Evolutionary conservation across 2,113 vertebrate species (phyloP), one percentile per base, ranked within the genome.

Genomic region (Erythrocebus patas): DNA sequence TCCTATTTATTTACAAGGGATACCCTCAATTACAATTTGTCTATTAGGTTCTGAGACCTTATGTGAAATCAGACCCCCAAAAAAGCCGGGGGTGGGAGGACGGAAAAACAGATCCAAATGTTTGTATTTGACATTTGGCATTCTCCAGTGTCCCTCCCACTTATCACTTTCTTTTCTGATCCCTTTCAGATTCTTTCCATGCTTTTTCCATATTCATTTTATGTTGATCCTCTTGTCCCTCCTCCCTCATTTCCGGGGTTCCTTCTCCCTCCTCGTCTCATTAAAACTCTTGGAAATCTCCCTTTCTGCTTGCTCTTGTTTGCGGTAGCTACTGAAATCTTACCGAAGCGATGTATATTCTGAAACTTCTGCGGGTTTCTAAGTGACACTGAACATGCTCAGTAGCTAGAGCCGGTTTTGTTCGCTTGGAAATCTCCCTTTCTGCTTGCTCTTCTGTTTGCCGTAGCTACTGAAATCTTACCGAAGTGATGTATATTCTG

Each of bases 371-470:
- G 78, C 50, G 25, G 61, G 83, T 95, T 94, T 87, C 91, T 73
- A 86, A 97, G 95, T 87, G 92, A 91, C 87, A 45, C 87, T 13
- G 97, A 96, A 97, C 98, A 98, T 97, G 97, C 97, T 97, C 98
- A 97, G 94, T 96, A 95, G 95, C 79, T 22, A n/a, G 20, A 40
- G 64, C 52, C 93, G 95, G 66, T 91, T 95, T 97, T 91, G 89
- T 81, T 95, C 66, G 50, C 66, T 89, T 72, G 79, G 45, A 80
- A 76, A 52, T 70, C 48, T 82, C 57, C n/a, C 32, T 78, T 89
- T 79, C 66, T 72, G 64, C 57, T 83, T 57, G 57, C 61, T 83
- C 45, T 86, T 68, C 25, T 48, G 64, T 38, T 75, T 50, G 52
- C 18, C 22, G 32, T 52, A 75, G 72, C 72, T 75, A 57, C 80